Evolutionary conservation across 1,140 invertebrate species (phyloP), one percentile per base, ranked within the genome.

Genomic region (Leptestheria dahalacensis): DNA sequence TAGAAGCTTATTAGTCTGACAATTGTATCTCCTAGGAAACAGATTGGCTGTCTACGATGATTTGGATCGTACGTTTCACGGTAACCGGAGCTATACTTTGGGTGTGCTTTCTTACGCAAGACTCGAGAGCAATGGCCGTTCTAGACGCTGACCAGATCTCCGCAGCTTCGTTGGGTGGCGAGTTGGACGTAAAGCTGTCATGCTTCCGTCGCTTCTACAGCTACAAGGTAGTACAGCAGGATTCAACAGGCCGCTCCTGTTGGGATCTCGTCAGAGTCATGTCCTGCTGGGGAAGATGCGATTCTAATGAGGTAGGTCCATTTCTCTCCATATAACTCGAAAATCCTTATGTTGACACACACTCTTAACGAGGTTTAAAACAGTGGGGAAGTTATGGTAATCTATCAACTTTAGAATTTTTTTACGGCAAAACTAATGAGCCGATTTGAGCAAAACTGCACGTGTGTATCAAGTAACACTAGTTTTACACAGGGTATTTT

Each of bases 261-360:
- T 83, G 79, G 77, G 86, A 85, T 64, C 73, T 78, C 23, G 74
- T 88, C 2, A 80, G 78, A 26, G 84, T 87, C 2, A 77, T 78
- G 71, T 83, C 83, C 0, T 90, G 87, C 67, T 88, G 84, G 83
- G 87, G 87, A 57, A 77, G 85, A 28, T 91, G 87, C 63, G 81
- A 86, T 66, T 87, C 86, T 0, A 84, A 83, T 66, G 87, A 90
- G 79, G 80, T 78, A 70, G 70, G 63, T 55, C 52, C n/a, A n/a
- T 1, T 23, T 48, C 41, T 48, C 3, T 46, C 21, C 20, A 4
- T 21, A 59, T 18, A 1, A 4, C 4, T 51, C 24, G 0, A 1
- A 57, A 6, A 41, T 41, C 6, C 15, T 41, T 41, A 41, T 41
- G 15, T n/a, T n/a, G n/a, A n/a, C n/a, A 41, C 33, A 9, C 6